Percentiles rank a stretch among this genome's conserved stretches.
Evolutionary conservation across 2,113 vertebrate species (phyloP).

Genomic region (Seriola aureovittata): DNA sequence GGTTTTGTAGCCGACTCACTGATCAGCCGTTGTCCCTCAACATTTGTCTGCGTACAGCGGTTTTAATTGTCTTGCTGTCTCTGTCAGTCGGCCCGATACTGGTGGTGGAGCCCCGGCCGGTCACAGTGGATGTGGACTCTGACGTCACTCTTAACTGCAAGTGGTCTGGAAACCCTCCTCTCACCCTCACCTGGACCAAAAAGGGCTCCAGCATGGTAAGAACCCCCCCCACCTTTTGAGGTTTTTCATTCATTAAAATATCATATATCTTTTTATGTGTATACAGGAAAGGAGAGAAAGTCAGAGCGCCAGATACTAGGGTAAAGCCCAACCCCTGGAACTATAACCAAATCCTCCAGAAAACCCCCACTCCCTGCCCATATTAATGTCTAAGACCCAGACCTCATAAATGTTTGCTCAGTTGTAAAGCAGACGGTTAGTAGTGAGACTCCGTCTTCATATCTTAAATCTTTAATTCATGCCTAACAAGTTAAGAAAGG

Average conservation of each 20-base stretch:
- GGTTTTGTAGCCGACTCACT: no score
- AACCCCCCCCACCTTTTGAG: background rate
- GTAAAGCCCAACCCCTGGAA: background rate
- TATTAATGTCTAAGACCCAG: conserved; percentile 24
- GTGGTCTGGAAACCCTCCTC: conserved; percentile 94
- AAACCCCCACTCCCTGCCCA: background rate
- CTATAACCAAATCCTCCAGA: conserved; percentile 1
- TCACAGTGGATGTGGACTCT: conserved; percentile 91
- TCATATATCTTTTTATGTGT: background rate
- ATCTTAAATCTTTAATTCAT: conserved; percentile 78
- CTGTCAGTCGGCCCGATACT: conserved; percentile 91
- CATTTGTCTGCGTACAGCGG: background rate
- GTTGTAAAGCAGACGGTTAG: conserved; percentile 53
- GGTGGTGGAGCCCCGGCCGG: conserved; percentile 92
- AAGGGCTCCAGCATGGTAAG: conserved; percentile 96
- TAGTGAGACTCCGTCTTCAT: conserved; percentile 43
- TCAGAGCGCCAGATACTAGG: background rate
- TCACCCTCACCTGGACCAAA: conserved; percentile 98
- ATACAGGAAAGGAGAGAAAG: background rate
- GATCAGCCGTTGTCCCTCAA: background rate
- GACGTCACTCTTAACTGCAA: conserved; percentile 95
- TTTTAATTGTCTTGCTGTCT: background rate
- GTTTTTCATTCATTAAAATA: background rate
- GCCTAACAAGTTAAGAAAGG: conserved; percentile 70
- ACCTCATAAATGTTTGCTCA: conserved; percentile 71